Percentiles rank a stretch among this genome's conserved stretches.
These are phyloP conservation scores for Probosciger aterrimus DNA, from an alignment of 2,113 vertebrate species.

Conservation along the genomic window DNA sequence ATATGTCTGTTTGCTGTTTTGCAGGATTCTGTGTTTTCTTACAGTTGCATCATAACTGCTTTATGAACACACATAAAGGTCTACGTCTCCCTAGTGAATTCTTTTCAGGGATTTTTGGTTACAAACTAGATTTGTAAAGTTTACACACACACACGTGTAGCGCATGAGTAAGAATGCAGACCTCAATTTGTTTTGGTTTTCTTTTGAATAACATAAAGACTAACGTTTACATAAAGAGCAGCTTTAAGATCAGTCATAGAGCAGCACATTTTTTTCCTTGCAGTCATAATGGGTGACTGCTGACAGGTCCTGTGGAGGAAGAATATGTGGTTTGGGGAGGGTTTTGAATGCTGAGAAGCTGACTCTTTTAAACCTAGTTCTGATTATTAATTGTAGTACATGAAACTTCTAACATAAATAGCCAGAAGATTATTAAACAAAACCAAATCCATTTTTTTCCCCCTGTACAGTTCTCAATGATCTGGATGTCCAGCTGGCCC, in stretches of 20 bases:
- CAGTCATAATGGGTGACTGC: neutral
- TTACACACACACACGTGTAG: neutral
- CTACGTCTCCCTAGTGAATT: neutral
- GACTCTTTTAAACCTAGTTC: neutral
- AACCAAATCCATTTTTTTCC: neutral
- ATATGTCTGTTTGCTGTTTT: neutral
- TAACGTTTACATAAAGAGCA: neutral
- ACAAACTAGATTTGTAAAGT: neutral
- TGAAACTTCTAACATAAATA: neutral
- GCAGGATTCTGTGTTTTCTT: neutral
- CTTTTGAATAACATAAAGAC: neutral
- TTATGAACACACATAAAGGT: neutral
- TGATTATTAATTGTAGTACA: neutral
- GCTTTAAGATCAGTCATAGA: neutral
- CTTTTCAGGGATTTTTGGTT: neutral
- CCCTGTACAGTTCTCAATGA: constrained; percentile 73
- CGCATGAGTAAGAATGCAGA: neutral
- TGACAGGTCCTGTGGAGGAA: neutral
- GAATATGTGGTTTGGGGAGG: neutral
- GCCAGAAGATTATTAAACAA: neutral
- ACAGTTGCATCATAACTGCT: neutral
- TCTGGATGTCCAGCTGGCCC: constrained; percentile 76
- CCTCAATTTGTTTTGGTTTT: neutral
- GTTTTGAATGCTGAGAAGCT: neutral
- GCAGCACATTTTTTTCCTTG: neutral